phyloP scores from a whole-genome alignment of 2,888 invertebrate species.

The Dasysyrphus tricinctus region DNA sequence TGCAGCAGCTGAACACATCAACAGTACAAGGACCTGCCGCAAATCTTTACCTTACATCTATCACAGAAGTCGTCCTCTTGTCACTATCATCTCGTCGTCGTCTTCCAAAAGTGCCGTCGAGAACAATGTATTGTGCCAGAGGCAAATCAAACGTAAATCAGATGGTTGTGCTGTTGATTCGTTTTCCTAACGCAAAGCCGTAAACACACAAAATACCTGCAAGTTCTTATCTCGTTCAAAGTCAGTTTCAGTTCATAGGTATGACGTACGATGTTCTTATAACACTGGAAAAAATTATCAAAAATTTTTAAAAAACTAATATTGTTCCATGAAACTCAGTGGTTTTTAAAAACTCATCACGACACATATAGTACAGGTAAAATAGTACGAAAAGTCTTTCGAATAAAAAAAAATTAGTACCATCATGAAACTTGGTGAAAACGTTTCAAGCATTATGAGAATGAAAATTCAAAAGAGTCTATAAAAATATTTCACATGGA shows the following conservation, averaged over 20 bases:
- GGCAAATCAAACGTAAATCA: slow-evolving; percentile 74
- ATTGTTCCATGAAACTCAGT: too few relatives aligned
- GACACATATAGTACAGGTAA: too few relatives aligned
- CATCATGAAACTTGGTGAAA: too few relatives aligned
- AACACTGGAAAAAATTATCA: slow-evolving; percentile 48
- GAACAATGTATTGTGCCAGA: slow-evolving; percentile 68
- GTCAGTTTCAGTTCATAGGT: slow-evolving; percentile 28
- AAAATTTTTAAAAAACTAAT: too few relatives aligned
- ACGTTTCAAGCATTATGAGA: too few relatives aligned
- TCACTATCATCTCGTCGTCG: slow-evolving; percentile 70
- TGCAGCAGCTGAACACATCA: slow-evolving; percentile 52
- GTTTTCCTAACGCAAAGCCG: slow-evolving; percentile 59
- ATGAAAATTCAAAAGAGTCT: too few relatives aligned
- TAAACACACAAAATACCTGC: slow-evolving; percentile 66
- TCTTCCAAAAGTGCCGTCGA: slow-evolving; percentile 71
- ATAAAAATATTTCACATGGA: too few relatives aligned
- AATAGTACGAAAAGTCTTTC: too few relatives aligned
- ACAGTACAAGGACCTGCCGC: slow-evolving; percentile 69
- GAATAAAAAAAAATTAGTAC: too few relatives aligned
- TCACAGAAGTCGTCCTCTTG: slow-evolving; percentile 73
- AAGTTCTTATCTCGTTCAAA: slow-evolving; percentile 59
- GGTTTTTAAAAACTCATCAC: too few relatives aligned
- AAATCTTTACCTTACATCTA: slow-evolving; percentile 74
- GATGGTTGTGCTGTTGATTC: slow-evolving; percentile 62
- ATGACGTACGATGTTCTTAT: neutral